Percentiles rank a stretch among this genome's conserved stretches.
These are phyloP conservation scores for Homarus americanus DNA, from an alignment of 1,140 invertebrate genomes.

Conservation along the genomic window DNA sequence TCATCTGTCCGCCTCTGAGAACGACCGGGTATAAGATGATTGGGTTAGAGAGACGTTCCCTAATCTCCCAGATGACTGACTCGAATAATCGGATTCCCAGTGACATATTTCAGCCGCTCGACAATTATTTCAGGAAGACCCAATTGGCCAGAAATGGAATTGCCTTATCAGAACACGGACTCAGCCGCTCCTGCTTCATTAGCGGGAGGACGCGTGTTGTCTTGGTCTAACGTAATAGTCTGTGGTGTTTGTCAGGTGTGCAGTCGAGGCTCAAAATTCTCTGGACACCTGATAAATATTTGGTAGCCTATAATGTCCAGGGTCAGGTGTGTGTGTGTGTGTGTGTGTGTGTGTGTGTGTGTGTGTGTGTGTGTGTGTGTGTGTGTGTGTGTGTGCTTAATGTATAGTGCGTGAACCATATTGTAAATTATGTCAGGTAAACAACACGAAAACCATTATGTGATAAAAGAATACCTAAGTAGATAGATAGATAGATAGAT, in stretches of 20 bases:
- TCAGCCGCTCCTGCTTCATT: neutral
- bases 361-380: neutral
- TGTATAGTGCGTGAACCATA: too few species aligned
- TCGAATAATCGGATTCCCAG: constrained; percentile 3
- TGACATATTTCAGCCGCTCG: neutral
- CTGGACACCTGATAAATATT: too few species aligned
- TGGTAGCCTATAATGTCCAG: neutral
- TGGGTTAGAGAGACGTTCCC: neutral
- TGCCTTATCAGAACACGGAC: neutral
- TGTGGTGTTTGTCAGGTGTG: too few species aligned
- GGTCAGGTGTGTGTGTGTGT: neutral
- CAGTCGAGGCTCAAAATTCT: too few species aligned
- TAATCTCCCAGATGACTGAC: constrained; percentile 3
- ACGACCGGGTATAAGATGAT: neutral
- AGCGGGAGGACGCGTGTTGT: too few species aligned
- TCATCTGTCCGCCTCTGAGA: neutral
- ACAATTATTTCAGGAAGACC: neutral
- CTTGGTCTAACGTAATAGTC: too few species aligned
- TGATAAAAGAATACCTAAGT: too few species aligned
- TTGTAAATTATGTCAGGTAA: too few species aligned
- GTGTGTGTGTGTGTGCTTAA: too few species aligned
- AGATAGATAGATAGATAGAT: too few species aligned
- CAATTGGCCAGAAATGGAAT: neutral
- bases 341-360: constrained; percentile 5
- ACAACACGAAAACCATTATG: too few species aligned